Evolutionary conservation across 2,113 vertebrate genomes (phyloP).

Genomic region (Manacus vitellinus): DNA sequence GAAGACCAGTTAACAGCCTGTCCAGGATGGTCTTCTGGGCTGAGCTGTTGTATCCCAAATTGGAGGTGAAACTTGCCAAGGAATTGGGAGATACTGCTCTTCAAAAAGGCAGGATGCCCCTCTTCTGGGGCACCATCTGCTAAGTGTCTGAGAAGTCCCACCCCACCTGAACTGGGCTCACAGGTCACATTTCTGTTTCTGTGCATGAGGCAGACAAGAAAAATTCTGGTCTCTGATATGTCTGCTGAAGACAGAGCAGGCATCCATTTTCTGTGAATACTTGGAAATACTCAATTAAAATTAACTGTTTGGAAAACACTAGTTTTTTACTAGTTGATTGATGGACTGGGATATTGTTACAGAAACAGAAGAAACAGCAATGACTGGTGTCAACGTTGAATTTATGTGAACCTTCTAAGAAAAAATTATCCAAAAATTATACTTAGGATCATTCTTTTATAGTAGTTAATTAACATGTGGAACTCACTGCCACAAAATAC

Average conservation of each 20-base stretch:
- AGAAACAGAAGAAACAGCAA: not conserved
- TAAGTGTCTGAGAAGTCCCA: not conserved
- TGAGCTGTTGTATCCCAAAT: not conserved
- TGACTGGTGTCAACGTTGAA: not conserved
- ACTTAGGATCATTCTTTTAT: conserved; percentile 19
- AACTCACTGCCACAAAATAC: conserved; percentile 66
- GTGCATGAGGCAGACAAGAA: not conserved
- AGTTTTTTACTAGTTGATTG: conserved; percentile 40
- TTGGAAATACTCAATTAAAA: conserved; percentile 50
- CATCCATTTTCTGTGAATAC: conserved; percentile 13
- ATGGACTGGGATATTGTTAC: not conserved
- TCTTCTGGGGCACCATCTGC: not conserved
- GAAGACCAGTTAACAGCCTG: not conserved
- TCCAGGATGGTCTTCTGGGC: not conserved
- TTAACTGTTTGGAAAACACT: conserved; percentile 59
- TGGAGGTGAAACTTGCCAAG: not conserved
- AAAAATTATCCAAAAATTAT: conserved; percentile 27
- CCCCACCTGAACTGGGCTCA: not conserved
- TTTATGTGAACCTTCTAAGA: conserved; percentile 4
- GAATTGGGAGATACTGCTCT: not conserved
- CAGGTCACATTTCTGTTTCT: not conserved
- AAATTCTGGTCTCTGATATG: not conserved
- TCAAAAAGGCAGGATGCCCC: not conserved
- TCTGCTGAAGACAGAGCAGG: not conserved
- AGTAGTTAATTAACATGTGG: conserved; percentile 64